Base-by-base conservation (phyloP, 2,797 vertebrate genomes). In the Helicolenus hilgendorfi region DNA sequence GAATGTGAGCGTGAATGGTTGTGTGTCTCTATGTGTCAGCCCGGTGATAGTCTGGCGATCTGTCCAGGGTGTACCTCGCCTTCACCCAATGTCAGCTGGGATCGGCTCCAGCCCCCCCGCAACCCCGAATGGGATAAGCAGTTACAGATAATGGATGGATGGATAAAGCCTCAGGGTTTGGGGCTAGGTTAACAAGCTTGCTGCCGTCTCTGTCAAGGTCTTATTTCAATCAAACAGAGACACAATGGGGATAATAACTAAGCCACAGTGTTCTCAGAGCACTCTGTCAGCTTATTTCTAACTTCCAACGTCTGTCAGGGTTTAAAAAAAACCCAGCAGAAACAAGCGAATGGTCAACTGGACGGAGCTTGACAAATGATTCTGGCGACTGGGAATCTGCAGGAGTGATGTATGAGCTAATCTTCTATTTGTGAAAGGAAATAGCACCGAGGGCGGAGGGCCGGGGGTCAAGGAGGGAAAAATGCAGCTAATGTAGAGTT, bases 391-490 rank as follows among this genome's bases (percentile, higher is more conserved):
- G 75, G 85, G 88, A 92, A 90, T 92, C 85, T 64, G 68, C 77
- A 71, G 79, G 88, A 90, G 75, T 92, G 92, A 94, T 91, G 93
- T 75, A 94, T 89, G 91, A 93, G 87, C 83, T 87, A 89, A 92
- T 94, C 89, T 83, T 81, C 67, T 94, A 72, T 94, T 94, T 96
- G 92, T 84, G 85, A 92, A 94, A 90, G 93, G 94, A 93, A 96
- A 91, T 92, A 91, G 92, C 86, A 86, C 59, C 27, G 10, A 88
- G 91, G 89, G 89, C 60, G 81, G 81, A 89, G 89, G 73, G 45
- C 38, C 49, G 5, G 26, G 90, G 91, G 95, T 95, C 91, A 92
- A 59, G 79, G 72, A 81, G 73, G 77, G 56, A 85, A 91, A 92
- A 93, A 90, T 87, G 87, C 35, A 22, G 80, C 90, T 88, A 88